phyloP scores from a whole-genome alignment of 2,797 vertebrate genomes.

The Tapera naevia region DNA sequence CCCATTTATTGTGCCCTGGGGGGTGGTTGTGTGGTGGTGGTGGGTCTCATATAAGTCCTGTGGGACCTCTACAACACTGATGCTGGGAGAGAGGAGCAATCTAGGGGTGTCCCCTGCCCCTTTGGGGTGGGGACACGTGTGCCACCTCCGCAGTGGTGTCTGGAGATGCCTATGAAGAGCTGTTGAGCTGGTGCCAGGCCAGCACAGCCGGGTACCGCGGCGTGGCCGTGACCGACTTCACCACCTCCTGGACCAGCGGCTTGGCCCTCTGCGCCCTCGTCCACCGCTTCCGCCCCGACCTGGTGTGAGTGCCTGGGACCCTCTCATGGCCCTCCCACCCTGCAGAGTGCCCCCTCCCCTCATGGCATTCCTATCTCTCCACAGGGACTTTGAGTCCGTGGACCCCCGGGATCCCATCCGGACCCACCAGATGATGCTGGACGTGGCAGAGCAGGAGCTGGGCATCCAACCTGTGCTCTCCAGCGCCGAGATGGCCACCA shows the following conservation, averaged over 20 bases:
- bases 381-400: constrained; percentile 82
- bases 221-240: constrained; percentile 83
- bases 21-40: background rate
- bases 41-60: rapidly evolving
- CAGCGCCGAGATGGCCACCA: constrained; percentile 79
- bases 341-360: background rate
- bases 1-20: background rate
- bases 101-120: background rate
- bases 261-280: constrained; percentile 89
- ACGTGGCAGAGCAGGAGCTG: constrained; percentile 84
- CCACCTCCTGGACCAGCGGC: constrained; percentile 87
- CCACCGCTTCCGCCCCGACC: constrained; percentile 84
- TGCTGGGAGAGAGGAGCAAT: background rate
- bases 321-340: rapidly evolving
- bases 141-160: constrained; percentile 63
- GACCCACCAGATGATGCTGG: constrained; percentile 84
- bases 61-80: background rate
- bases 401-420: constrained; percentile 66
- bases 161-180: constrained; percentile 73
- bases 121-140: background rate
- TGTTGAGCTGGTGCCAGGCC: constrained; percentile 90
- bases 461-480: constrained; percentile 89
- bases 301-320: constrained; percentile 82
- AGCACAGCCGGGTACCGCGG: constrained; percentile 80
- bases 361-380: background rate